Base-by-base conservation (phyloP, 2,113 vertebrate species). In the Hucho hucho region DNA sequence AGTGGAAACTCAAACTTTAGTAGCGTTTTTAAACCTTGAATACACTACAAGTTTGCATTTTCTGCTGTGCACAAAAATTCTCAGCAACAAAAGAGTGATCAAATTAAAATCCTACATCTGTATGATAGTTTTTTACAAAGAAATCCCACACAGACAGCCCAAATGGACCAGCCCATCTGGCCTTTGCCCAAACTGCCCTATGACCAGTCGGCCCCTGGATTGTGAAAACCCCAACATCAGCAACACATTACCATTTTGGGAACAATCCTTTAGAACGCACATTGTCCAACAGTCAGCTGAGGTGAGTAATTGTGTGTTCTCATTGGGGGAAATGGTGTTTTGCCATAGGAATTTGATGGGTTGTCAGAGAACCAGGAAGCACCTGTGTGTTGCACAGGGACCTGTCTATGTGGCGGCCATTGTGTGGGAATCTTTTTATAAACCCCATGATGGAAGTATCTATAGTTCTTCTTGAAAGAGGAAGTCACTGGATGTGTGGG, bases 381-480 rank as follows among this genome's bases (percentile, higher is more conserved):
- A 92, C 89, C 90, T 92, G 91, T 81, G 76, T 76, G 76, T 76
- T 59, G 32, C 69, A 14, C 24, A 22, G 46, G 20, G 13, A 14
- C 53, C 32, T 32, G 68, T 84, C 63, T 72, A 43, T 28, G 76
- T 79, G 77, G 77, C 46, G 18, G 43, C 67, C 88, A 90, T 90
- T 92, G 91, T 92, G 76, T 90, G 72, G 26, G 56, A 69, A 84
- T 78, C 81, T 89, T 89, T 90, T 88, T 87, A 81, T 89, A 88
- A 85, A 71, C 82, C 63, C 65, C 2, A 43, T 43, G 37, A 28
- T 85, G 87, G 73, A 84, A 83, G 89, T 81, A 75, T 43, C 37
- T 43, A 43, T 43, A 11, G 81, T 85, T 81, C 81, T 78, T 87
- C 87, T 90, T 81, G 84, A 76, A 12, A 80, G 79, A 84, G 91